Evolutionary conservation across 1,140 invertebrate genomes (phyloP).

Genomic region (Papilio aristodemus): DNA sequence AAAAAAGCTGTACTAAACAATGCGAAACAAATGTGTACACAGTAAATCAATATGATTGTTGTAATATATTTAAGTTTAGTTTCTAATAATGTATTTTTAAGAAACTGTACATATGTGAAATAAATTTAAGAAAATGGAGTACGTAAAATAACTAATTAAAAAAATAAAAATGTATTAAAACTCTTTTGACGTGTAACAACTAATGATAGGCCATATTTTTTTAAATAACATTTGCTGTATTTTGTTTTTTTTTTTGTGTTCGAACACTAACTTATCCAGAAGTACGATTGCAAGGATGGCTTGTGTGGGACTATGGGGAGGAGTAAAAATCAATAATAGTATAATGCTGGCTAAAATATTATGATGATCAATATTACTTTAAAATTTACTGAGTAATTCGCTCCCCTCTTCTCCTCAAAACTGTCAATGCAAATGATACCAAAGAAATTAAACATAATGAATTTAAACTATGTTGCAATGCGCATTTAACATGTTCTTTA

Average conservation of each 20-base stretch:
- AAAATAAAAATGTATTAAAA: not conserved
- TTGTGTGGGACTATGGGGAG: not conserved
- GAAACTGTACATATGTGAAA: not conserved
- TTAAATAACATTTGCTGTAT: not conserved
- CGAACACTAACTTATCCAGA: too few relatives aligned
- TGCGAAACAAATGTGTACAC: not conserved
- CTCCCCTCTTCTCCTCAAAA: too few relatives aligned
- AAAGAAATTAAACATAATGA: too few relatives aligned
- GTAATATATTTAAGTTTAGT: not conserved
- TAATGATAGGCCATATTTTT: not conserved
- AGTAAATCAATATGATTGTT: not conserved
- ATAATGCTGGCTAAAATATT: too few relatives aligned
- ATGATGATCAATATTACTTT: too few relatives aligned
- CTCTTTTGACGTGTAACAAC: not conserved
- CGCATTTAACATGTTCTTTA: too few relatives aligned
- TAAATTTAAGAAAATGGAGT: not conserved
- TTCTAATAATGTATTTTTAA: constrained; percentile 2
- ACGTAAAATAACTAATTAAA: not conserved
- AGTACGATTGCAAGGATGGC: not conserved
- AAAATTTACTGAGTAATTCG: too few relatives aligned
- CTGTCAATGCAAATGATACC: too few relatives aligned
- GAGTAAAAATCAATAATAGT: not conserved
- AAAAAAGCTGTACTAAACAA: not conserved
- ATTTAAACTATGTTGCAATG: too few relatives aligned
- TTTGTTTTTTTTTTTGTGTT: not conserved